Conservation (phyloP, 1,140 invertebrate species). For the Belonocnema kinseyi region DNA sequence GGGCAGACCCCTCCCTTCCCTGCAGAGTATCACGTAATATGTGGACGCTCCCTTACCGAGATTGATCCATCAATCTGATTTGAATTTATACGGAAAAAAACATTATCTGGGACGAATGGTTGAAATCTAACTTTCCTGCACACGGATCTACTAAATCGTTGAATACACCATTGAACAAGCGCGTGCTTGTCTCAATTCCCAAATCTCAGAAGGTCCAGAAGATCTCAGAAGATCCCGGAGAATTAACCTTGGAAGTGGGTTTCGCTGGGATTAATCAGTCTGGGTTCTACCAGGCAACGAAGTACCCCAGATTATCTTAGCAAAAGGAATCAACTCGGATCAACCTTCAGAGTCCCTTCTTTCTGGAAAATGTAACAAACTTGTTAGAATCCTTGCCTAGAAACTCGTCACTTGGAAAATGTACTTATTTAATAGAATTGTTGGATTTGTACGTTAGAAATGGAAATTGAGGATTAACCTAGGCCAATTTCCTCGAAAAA, state of each 20-base stretch:
- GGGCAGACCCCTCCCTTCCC: no score
- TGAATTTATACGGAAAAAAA: no score
- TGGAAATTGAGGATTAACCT: not conserved
- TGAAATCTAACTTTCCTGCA: not conserved
- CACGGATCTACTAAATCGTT: not conserved
- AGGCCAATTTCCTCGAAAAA: not conserved
- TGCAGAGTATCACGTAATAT: no score
- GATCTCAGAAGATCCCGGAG: slow-evolving; percentile 46
- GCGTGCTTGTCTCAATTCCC: slow-evolving; percentile 41
- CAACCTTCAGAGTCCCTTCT: slow-evolving; percentile 37
- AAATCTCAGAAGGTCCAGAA: slow-evolving; percentile 46
- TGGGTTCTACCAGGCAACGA: slow-evolving; percentile 54
- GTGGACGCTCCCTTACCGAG: no score
- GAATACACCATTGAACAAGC: slow-evolving; percentile 26
- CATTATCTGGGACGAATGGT: not conserved
- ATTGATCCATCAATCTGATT: no score
- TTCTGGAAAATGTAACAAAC: not conserved
- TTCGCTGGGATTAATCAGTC: slow-evolving; percentile 54
- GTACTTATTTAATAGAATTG: not conserved
- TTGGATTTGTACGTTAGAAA: not conserved
- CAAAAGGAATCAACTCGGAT: slow-evolving; percentile 46
- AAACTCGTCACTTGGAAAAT: not conserved
- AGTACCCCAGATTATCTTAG: slow-evolving; percentile 53
- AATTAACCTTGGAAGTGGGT: slow-evolving; percentile 52
- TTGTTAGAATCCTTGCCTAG: not conserved